Base-by-base conservation (phyloP, 1,140 invertebrate genomes). In the Lordiphosa clarofinis region DNA sequence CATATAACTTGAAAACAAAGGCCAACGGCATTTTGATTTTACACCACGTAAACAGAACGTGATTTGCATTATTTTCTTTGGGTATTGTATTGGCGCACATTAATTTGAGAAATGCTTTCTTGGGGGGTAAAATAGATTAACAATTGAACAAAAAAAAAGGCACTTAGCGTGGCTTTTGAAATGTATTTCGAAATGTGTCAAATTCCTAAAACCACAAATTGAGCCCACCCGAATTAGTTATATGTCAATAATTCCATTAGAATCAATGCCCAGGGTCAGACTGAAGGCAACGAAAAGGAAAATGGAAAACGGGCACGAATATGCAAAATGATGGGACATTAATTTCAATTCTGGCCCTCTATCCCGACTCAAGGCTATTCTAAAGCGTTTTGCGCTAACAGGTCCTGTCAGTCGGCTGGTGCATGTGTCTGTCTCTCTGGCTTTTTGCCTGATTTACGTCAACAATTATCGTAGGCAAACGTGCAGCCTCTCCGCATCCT, bases 401-500 rank as follows among this genome's bases (percentile, higher is more conserved):
- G 56, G 43, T 66, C 56, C 67, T 42, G 28, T 39, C 60, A 48
- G 15, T 56, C 28, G 28, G 35, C 12, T n/a, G 36, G 9, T 7
- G 15, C 19, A 7, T 48, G 47, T 28, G 40, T 9, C 33, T 38
- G 33, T 36, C 15, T 24, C 42, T 76, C 42, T 49, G 52, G 53
- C 43, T 50, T 71, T 71, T 40, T 57, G 38, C 66, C 55, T 75
- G 76, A 82, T 84, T 75, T 82, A 76, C 76, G 76, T 68, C 67
- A 65, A 70, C 72, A 84, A 84, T 78, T 78, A 73, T 84, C 56
- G 35, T 46, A 43, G 56, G 43, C 56, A 61, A 66, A 64, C 67
- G 67, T 76, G 66, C 71, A 48, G 49, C 33, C 37, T 28, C 24
- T 5, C 24, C 1, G 24, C 5, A 5, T 5, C 24, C 6, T 4